Evolutionary conservation across 2,113 vertebrate genomes (phyloP).

Genomic region (Aegithalos caudatus): DNA sequence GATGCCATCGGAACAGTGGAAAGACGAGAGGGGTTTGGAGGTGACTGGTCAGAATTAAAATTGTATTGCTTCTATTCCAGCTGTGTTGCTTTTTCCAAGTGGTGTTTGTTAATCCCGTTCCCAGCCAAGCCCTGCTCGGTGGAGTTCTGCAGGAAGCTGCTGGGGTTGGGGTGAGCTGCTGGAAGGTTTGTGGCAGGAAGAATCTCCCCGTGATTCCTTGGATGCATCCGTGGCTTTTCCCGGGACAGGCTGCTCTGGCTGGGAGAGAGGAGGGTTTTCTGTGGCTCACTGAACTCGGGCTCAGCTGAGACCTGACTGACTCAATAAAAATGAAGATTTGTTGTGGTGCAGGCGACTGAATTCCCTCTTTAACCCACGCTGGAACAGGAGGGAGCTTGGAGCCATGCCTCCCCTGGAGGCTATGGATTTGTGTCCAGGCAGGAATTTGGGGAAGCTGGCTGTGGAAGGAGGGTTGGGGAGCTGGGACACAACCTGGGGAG

Average conservation of each 20-base stretch:
- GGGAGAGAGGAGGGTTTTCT: background rate
- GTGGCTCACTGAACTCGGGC: background rate
- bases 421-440: background rate
- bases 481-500: background rate
- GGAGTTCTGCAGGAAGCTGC: background rate
- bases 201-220: background rate
- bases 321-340: conserved; percentile 43
- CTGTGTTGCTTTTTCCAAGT: conserved; percentile 18
- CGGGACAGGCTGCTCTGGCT: background rate
- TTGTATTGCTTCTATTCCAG: conserved; percentile 58
- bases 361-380: background rate
- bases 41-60: conserved; percentile 70
- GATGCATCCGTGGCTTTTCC: background rate
- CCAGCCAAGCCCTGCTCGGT: background rate
- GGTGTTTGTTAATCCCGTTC: background rate
- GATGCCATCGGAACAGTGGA: background rate
- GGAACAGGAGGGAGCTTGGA: background rate
- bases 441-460: background rate
- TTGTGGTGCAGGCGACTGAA: conserved; percentile 21
- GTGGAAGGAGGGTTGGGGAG: background rate
- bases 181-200: background rate
- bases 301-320: background rate
- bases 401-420: background rate
- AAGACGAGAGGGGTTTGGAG: background rate
- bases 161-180: background rate